These are phyloP conservation scores for Ips nitidus DNA, from an alignment of 1,140 invertebrate genomes.

Conservation along the genomic window DNA sequence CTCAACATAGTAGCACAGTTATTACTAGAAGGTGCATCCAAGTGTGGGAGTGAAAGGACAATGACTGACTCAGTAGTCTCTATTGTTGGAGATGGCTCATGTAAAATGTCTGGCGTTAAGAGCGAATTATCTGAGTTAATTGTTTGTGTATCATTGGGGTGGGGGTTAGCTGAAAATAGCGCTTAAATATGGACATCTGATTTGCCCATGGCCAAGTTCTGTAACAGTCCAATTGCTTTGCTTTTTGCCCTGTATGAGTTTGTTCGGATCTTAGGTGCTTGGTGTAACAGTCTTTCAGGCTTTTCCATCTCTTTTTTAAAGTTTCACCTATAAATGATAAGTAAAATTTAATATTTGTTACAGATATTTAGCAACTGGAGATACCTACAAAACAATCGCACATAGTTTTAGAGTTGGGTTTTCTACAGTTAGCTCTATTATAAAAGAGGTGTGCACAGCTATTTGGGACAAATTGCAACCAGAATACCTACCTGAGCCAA, in stretches of 20 bases:
- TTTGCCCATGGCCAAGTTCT: not conserved
- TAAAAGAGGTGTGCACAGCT: too few species aligned
- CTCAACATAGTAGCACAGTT: too few species aligned
- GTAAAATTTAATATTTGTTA: slow-evolving; percentile 2
- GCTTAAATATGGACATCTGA: not conserved
- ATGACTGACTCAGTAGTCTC: too few species aligned
- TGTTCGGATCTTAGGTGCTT: slow-evolving; percentile 24
- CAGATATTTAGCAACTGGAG: not conserved
- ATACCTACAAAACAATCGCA: not conserved
- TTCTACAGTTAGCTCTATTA: not conserved
- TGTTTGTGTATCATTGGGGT: not conserved
- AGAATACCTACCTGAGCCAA: not conserved
- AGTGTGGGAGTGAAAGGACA: too few species aligned
- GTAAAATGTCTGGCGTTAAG: too few species aligned
- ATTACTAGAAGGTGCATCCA: too few species aligned
- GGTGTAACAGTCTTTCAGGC: slow-evolving; percentile 36
- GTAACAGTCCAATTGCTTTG: slow-evolving; percentile 5
- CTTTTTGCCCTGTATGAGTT: slow-evolving; percentile 14
- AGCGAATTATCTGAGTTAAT: too few species aligned
- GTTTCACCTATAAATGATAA: not conserved
- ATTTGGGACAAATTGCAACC: not conserved
- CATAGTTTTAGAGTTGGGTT: not conserved
- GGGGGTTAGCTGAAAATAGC: not conserved
- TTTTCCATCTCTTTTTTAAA: slow-evolving; percentile 39
- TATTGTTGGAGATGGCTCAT: too few species aligned